Evolutionary conservation across 2,888 invertebrate genomes (phyloP).

Genomic region (Scaptomyza polygonia): DNA sequence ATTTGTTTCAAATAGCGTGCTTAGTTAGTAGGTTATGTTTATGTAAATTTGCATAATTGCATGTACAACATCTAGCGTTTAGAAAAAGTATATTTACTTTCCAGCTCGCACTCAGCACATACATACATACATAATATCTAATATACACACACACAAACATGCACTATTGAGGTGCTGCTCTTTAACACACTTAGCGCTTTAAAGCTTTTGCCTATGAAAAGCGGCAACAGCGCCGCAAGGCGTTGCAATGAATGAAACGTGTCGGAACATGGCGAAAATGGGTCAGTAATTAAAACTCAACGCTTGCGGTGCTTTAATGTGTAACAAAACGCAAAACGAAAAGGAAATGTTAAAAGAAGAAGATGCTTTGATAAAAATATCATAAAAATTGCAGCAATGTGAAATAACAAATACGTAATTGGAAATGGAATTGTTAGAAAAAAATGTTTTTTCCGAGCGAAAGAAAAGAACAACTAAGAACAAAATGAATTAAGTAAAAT

Average conservation of each 20-base stretch:
- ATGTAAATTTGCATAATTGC: constrained; percentile 78
- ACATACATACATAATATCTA: background rate
- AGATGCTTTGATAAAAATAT: constrained; percentile 3
- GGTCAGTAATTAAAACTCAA: constrained; percentile 72
- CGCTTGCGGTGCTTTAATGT: constrained; percentile 46
- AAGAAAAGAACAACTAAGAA: background rate
- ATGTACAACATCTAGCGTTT: constrained; percentile 35
- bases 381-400: background rate
- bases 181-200: constrained; percentile 39
- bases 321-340: constrained; percentile 24
- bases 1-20: constrained; percentile 76
- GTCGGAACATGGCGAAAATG: constrained; percentile 51
- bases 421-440: background rate
- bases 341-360: constrained; percentile 4
- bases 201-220: constrained; percentile 46
- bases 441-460: background rate
- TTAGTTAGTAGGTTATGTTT: constrained; percentile 81
- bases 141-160: constrained; percentile 8
- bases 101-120: background rate
- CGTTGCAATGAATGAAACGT: constrained; percentile 42
- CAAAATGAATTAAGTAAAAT: background rate
- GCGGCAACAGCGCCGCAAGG: constrained; percentile 56
- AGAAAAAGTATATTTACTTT: constrained; percentile 38
- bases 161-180: constrained; percentile 11
- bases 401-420: background rate